Evolutionary conservation across 2,113 vertebrate species (phyloP).

Genomic region (Pleuronectes platessa): DNA sequence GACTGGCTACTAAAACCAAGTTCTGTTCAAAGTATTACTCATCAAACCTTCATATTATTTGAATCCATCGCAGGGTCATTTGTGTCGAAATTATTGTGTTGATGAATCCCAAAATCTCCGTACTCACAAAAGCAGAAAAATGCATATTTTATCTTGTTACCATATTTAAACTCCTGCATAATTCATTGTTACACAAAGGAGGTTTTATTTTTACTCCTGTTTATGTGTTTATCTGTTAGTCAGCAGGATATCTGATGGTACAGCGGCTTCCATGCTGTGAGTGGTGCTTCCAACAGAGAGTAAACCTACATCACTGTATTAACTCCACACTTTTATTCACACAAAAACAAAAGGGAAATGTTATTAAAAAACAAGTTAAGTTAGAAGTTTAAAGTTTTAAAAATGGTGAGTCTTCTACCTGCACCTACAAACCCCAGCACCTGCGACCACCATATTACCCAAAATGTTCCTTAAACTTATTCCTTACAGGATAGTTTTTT

Average conservation of each 20-base stretch:
- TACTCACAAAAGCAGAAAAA: conserved; percentile 1
- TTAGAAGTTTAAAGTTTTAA: neutral
- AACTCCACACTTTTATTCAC: neutral
- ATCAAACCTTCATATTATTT: too few relatives aligned
- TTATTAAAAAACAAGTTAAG: neutral
- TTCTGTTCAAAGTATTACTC: too few relatives aligned
- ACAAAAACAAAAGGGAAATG: neutral
- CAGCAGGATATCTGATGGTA: conserved; percentile 36
- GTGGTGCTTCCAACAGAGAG: neutral
- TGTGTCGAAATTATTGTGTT: neutral
- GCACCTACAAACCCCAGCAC: neutral
- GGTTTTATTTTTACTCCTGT: conserved; percentile 32
- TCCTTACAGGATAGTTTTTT: too few relatives aligned
- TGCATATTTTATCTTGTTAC: conserved; percentile 28
- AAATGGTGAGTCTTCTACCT: neutral
- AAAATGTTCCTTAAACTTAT: too few relatives aligned
- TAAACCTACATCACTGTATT: neutral
- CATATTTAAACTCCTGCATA: conserved; percentile 39
- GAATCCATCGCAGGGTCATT: neutral
- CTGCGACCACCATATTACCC: too few relatives aligned
- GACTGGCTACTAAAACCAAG: too few relatives aligned
- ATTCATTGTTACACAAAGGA: conserved; percentile 36
- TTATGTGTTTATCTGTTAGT: conserved; percentile 32
- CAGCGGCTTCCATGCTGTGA: conserved; percentile 7
- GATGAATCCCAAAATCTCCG: conserved; percentile 1